Evolutionary conservation across 2,113 vertebrate genomes (phyloP), one percentile per base, ranked within the genome.

Genomic region (Boleophthalmus pectinirostris): DNA sequence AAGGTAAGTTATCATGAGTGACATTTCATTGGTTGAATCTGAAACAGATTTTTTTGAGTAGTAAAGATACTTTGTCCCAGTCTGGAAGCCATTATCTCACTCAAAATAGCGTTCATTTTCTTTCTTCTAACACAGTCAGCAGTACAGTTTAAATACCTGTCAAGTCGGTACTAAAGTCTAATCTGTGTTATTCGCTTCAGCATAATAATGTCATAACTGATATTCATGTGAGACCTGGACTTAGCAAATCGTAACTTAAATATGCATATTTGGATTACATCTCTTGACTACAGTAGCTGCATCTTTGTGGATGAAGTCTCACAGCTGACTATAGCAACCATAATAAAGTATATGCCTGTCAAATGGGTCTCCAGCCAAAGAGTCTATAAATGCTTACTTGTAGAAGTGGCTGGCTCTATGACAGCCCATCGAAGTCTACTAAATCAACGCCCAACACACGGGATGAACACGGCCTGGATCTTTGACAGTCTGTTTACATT

Each of bases 361-460:
- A 78, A 68, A 63, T 68, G 76, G 33, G 69, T 81, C 69, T 76
- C 47, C 35, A 64, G 46, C 53, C 47, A 69, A 75, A 72, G 81
- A 83, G 73, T 81, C 79, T 76, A 77, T 81, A 84, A 79, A 79
- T 33, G 64, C 75, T 47, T 78, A 47, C 70, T 72, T 80, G 71
- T 69, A 77, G 75, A 75, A 84, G 57, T 72, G 56, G 49, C 49
- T 79, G 57, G 69, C 56, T 73, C 69, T 70, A 10, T 82, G 77
- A 80, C 72, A 69, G 64, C 63, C 46, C 33, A 82, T 11, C 67
- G 79, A 81, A 65, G 53, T 35, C 58, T 18, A 75, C 49, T 84
- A 81, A 80, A 80, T 79, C 85, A 79, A 38, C 71, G 64, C 12
- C 72, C 67, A 76, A 68, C 60, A 74, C 70, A 72, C 29, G 60